Conservation (phyloP, 2,797 vertebrate genomes). For the Decapterus maruadsi region DNA sequence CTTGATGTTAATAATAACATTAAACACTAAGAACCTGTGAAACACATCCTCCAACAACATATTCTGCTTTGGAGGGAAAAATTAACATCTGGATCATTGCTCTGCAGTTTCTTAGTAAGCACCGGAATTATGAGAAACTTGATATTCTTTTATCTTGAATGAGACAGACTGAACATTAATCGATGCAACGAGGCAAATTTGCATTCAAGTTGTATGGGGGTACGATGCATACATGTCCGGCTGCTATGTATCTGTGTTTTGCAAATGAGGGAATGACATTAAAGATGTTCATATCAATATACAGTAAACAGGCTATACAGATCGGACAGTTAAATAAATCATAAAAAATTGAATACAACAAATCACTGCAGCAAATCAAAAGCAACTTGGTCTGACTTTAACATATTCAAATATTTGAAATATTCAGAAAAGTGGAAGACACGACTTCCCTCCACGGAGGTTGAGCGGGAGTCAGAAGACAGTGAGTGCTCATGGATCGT, state of each 20-base stretch:
- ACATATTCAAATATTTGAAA: constrained; percentile 43
- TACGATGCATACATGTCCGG: neutral
- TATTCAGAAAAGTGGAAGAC: constrained; percentile 22
- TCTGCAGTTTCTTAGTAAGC: neutral
- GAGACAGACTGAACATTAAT: constrained; percentile 30
- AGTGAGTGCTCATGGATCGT: constrained; percentile 23
- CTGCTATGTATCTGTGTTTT: constrained; percentile 46
- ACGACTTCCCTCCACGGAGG: constrained; percentile 24
- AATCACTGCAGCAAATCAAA: constrained; percentile 33
- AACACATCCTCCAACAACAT: constrained; percentile 16
- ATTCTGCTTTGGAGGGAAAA: constrained; percentile 8
- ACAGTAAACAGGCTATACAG: too few species aligned
- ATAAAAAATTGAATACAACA: constrained; percentile 34
- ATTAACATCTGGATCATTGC: neutral
- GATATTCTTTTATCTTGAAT: constrained; percentile 9
- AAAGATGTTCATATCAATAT: constrained; percentile 14
- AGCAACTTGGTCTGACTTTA: constrained; percentile 3
- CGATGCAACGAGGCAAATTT: constrained; percentile 32
- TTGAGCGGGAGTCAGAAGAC: constrained; percentile 35
- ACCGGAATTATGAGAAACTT: constrained; percentile 1
- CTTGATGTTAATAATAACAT: constrained; percentile 62
- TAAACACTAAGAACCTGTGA: constrained; percentile 11
- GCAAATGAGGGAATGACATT: neutral
- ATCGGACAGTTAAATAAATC: neutral
- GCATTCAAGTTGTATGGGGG: constrained; percentile 3